Evolutionary conservation across 2,797 vertebrate species (phyloP).

Genomic region (Rhodeus uyekii): DNA sequence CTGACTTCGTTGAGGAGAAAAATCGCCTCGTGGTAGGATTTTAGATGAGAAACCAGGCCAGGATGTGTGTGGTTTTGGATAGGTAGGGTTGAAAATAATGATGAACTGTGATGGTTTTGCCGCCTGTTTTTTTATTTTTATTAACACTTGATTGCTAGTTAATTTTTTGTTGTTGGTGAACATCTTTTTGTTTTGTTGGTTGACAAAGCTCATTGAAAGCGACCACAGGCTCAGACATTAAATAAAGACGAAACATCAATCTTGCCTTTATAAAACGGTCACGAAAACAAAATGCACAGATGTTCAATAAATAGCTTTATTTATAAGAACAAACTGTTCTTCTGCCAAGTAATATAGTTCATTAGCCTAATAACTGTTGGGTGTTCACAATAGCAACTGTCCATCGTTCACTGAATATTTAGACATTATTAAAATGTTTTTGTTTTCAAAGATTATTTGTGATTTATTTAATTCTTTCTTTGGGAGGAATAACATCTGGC

Average conservation of each 20-base stretch:
- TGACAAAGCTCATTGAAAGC: neutral
- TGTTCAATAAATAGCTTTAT: neutral
- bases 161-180: neutral
- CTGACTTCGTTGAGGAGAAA: neutral
- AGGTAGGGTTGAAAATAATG: neutral
- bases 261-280: too few species aligned
- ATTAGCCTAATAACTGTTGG: neutral
- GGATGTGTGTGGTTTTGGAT: neutral
- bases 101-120: neutral
- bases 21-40: neutral
- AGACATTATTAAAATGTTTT: neutral
- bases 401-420: too few species aligned
- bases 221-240: neutral
- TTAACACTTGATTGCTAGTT: too few species aligned
- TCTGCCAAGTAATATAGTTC: constrained; percentile 13
- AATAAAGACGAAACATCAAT: too few species aligned
- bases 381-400: too few species aligned
- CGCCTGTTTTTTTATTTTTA: too few species aligned
- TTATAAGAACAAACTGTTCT: neutral
- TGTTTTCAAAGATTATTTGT: neutral
- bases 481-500: neutral
- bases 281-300: neutral
- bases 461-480: neutral
- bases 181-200: neutral
- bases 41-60: neutral